Base-by-base conservation (phyloP, 2,888 invertebrate genomes). In the Holacanthella duospinosa region DNA sequence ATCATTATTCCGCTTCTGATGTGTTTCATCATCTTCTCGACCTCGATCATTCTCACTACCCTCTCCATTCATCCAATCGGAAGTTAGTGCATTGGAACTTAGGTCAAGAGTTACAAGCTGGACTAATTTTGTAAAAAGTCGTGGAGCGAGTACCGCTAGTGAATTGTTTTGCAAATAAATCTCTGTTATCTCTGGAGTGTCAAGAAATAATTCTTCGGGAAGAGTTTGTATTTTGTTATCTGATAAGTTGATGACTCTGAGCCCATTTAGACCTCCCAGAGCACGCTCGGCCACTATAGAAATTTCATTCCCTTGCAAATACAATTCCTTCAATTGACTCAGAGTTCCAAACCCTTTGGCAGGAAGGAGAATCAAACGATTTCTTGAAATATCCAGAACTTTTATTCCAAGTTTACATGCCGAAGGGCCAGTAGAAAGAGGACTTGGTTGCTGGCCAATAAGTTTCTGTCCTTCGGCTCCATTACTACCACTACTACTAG, bases 131-230 rank as follows among this genome's bases (percentile, higher is more conserved):
- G 88, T 84, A 76, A 94, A 89, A 61, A 93, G 81, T 71, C 87
- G 88, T 0, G 90, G 88, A 70, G 91, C 88, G 70, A 93, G 81
- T 55, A 87, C 87, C 76, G 87, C 86, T 74, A 94, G 87, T 26
- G 91, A 89, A 81, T 93, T 93, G 79, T 93, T 93, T 78, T 91
- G 89, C 76, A 93, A 80, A 79, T 91, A 88, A 75, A 93, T 86
- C 79, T 93, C 92, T 79, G 88, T 89, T 74, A 93, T 86, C 68
- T 85, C 84, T 60, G 85, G 81, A 74, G 86, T 84, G 78, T 91
- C 90, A 76, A 83, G 83, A 75, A 94, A 92, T 69, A 94, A 79
- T 75, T 88, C 87, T 68, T 88, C 85, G 54, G 94, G 93, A 71
- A 95, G 81, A 60, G 89, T 88, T 44, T 88, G 88, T 69, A 95